Evolutionary conservation across 1,140 invertebrate species (phyloP), one percentile per base, ranked within the genome.

Genomic region (Globodera ellingtonae): DNA sequence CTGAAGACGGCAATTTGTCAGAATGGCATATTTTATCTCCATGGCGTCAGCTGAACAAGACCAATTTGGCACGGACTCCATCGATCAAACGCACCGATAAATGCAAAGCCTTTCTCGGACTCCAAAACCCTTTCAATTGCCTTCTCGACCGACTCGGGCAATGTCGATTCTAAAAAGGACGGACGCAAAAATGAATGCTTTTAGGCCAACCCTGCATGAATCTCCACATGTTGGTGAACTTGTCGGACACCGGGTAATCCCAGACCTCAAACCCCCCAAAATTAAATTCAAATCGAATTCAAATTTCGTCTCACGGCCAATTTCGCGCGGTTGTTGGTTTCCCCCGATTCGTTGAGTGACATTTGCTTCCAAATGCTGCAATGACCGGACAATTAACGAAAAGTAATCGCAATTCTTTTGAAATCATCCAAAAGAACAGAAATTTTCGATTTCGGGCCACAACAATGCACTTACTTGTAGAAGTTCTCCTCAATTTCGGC

Each of bases 221-320:
- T 89, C 96, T 94, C 93, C 95, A 97, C 93, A 99, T 97, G 90
- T 98, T 98, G 1, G 95, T 98, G 90, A 96, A 99, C 86, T 97
- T 98, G 89, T 98, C 96, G 85, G 94, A 96, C 35, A 83, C 95
- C 0, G 97, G 97, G 90, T 98, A 99, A 89, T 98, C 96, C 96
- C 96, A 99, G 0, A 98, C 56, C 56, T 62, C 2, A 18, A 62
- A 62, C 18, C 56, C 56, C 56, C 56, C 56, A 15, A 62, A 62
- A 18, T 62, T 18, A 62, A 6, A 10, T 9, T 15, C 56, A 13
- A 62, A 62, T 18, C 6, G 18, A 59, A 62, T 15, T 9, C 24
- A 1, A 24, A 24, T 24, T 52, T 7, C 6, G 18, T 62, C 10
- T 8, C 5, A 62, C 96, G 0, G 96, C 96, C 15, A 98, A 89